These are phyloP conservation scores for Clepsis dumicolana DNA, from an alignment of 2,888 invertebrate species.

Conservation along the genomic window DNA sequence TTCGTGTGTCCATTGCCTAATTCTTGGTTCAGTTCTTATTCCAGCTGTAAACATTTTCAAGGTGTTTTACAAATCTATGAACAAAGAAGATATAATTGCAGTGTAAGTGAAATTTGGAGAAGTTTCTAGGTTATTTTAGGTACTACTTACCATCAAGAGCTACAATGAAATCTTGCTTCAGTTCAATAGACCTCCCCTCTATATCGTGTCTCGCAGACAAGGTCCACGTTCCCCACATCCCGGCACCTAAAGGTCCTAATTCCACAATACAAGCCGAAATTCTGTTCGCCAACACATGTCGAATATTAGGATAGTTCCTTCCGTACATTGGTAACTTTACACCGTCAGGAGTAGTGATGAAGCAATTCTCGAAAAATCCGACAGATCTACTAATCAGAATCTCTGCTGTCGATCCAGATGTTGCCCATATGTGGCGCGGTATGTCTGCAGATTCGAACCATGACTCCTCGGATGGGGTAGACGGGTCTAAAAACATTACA, in stretches of 20 bases:
- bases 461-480: constrained; percentile 30
- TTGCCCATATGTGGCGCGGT: constrained; percentile 12
- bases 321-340: constrained; percentile 34
- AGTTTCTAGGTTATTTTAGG: neutral
- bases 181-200: constrained; percentile 24
- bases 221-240: constrained; percentile 37
- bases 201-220: constrained; percentile 31
- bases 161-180: constrained; percentile 24
- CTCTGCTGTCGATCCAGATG: constrained; percentile 18
- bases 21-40: constrained; percentile 25
- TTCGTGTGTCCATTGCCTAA: constrained; percentile 26
- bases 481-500: constrained; percentile 25
- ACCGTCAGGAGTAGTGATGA: constrained; percentile 32
- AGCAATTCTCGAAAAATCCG: constrained; percentile 38
- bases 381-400: constrained; percentile 24
- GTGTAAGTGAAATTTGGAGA: neutral
- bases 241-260: constrained; percentile 30
- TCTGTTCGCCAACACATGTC: constrained; percentile 36
- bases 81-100: too few species aligned
- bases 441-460: constrained; percentile 31
- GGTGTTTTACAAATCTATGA: neutral
- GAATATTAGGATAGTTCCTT: constrained; percentile 36
- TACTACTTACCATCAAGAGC: constrained; percentile 31
- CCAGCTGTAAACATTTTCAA: constrained; percentile 22
- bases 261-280: constrained; percentile 27